A percentile compares a stretch with the other conserved stretches of the same genome.
phyloP scores from a whole-genome alignment of 2,797 vertebrate genomes.

The Clamator glandarius region DNA sequence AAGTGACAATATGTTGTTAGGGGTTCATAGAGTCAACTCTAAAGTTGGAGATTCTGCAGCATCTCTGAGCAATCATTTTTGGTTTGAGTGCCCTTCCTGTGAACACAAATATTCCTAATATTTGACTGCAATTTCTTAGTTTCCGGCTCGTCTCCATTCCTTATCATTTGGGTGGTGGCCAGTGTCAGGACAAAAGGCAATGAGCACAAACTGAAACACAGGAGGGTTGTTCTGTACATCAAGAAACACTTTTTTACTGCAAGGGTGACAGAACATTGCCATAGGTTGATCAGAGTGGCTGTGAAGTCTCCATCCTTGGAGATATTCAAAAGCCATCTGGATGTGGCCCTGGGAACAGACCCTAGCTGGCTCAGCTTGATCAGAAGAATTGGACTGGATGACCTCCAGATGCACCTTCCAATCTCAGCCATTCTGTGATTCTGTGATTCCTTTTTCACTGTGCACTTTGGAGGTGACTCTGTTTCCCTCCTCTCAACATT shows the following conservation, averaged over 20 bases:
- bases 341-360: accelerated
- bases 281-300: background rate
- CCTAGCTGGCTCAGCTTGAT: background rate
- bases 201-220: background rate
- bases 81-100: background rate
- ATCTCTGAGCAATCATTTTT: background rate
- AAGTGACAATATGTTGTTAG: background rate
- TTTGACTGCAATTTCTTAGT: background rate
- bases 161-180: background rate
- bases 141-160: background rate
- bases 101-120: background rate
- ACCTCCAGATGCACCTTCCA: background rate
- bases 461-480: background rate
- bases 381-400: background rate
- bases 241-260: background rate
- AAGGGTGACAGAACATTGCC: background rate
- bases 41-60: background rate
- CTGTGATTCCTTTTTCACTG: background rate
- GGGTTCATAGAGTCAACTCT: accelerated
- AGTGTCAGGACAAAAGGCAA: background rate
- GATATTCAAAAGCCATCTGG: background rate
- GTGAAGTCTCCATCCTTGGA: background rate
- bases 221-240: background rate
- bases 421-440: background rate
- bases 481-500: background rate